Percentiles rank a stretch among this genome's conserved stretches.
These are phyloP conservation scores for Anneissia japonica DNA, from an alignment of 35 echinoderm and acorn worm genomes.

Conservation along the genomic window DNA sequence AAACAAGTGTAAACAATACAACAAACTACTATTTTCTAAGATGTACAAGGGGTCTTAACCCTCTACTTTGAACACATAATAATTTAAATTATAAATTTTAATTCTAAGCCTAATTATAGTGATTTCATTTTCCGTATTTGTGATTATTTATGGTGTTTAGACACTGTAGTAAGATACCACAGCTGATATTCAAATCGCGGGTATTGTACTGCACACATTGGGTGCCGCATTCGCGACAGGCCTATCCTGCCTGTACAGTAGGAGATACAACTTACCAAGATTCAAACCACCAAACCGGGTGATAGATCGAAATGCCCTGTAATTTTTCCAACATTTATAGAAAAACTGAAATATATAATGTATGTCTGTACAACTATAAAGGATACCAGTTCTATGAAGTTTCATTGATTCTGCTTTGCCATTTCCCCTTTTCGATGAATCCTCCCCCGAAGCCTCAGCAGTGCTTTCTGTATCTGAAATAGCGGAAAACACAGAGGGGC, in stretches of 20 bases:
- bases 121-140: too few species aligned
- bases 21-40: too few species aligned
- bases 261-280: background rate
- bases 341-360: background rate
- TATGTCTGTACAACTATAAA: background rate
- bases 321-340: background rate
- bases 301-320: background rate
- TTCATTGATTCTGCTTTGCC: background rate
- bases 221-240: background rate
- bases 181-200: too few species aligned
- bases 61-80: too few species aligned
- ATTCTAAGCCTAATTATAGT: too few species aligned
- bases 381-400: background rate
- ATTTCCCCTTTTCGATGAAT: background rate
- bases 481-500: background rate
- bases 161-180: too few species aligned
- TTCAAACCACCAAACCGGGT: background rate
- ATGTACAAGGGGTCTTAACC: too few species aligned
- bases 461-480: slow-evolving; percentile 1
- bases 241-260: background rate
- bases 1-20: too few species aligned
- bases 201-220: too few species aligned
- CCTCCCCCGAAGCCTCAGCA: background rate
- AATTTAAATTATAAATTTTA: too few species aligned
- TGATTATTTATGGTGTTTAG: too few species aligned